Base-by-base conservation (phyloP, 1,140 invertebrate species). In the Bombus affinis region DNA sequence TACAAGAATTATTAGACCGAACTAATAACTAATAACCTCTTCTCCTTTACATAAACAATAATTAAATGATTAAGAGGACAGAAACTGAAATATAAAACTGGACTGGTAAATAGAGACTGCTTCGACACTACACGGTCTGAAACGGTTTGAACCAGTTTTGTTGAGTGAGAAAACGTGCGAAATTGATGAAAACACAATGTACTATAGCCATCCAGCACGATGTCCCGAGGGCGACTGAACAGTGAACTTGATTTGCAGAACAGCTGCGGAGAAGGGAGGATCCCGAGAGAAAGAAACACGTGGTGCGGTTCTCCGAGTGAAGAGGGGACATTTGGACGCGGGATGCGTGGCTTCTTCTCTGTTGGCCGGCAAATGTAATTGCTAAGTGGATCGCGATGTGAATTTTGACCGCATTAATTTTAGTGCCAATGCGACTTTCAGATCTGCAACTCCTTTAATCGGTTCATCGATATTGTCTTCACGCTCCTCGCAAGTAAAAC, bases 151-250 rank as follows among this genome's bases (percentile, higher is more conserved):
- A 62, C 3, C 3, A 62, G 28, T 18, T 12, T 1, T 32, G 59
- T 35, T 32, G 8, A 47, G n/a, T 47, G 9, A 47, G 39, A 66
- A 5, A 65, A 66, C 37, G 13, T 59, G 53, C 5, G 37, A 81
- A 81, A 59, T 73, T 44, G 10, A n/a, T 42, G 28, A 6, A 32
- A 4, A 32, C n/a, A 37, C 18, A 0, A 22, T 13, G 6, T 28
- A 44, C 12, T 8, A n/a, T 70, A 3, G 66, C 81, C 72, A 71
- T 32, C 47, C 37, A 39, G 39, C 42, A 39, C 66, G 85, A 53
- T 32, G 79, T 89, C 86, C 65, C 77, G 86, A 88, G 65, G 77
- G 73, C 88, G 44, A 91, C 90, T 91, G 89, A 85, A 86, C 57
- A 28, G n/a, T 75, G 75, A 77, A 86, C 75, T 83, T 53, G 81